Conservation (phyloP, 2,797 vertebrate species). For the Hoplostethus atlanticus region DNA sequence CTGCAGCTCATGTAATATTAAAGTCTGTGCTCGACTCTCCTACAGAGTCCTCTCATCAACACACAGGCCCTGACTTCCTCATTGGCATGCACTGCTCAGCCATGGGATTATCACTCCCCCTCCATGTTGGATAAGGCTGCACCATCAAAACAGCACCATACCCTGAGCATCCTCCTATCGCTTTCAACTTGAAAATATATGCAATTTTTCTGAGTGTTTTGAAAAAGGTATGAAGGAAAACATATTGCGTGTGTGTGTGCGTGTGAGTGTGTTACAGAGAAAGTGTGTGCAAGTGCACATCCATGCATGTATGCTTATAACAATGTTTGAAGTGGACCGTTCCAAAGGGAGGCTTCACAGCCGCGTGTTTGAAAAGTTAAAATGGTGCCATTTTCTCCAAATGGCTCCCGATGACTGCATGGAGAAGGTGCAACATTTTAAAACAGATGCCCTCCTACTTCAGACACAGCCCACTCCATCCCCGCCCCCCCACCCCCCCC, state of each 20-base stretch:
- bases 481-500: too few relatives aligned
- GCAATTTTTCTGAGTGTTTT: neutral
- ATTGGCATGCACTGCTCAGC: slow-evolving; percentile 7
- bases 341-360: slow-evolving; percentile 45
- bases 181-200: neutral
- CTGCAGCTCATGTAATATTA: slow-evolving; percentile 10
- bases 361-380: slow-evolving; percentile 61
- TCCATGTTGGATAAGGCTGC: neutral
- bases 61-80: slow-evolving; percentile 1
- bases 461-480: slow-evolving; percentile 33
- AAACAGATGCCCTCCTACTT: slow-evolving; percentile 62
- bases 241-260: neutral
- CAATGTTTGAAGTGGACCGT: slow-evolving; percentile 38
- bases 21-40: neutral
- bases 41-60: slow-evolving; percentile 20
- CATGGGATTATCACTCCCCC: neutral
- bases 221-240: neutral
- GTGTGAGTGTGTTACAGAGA: neutral
- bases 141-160: slow-evolving; percentile 9
- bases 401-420: slow-evolving; percentile 36
- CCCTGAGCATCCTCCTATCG: neutral
- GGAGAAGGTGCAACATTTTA: slow-evolving; percentile 42
- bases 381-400: slow-evolving; percentile 47
- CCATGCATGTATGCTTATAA: neutral
- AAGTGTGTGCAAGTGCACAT: neutral